phyloP scores from a whole-genome alignment of 2,113 vertebrate genomes.

The Struthidea cinerea region DNA sequence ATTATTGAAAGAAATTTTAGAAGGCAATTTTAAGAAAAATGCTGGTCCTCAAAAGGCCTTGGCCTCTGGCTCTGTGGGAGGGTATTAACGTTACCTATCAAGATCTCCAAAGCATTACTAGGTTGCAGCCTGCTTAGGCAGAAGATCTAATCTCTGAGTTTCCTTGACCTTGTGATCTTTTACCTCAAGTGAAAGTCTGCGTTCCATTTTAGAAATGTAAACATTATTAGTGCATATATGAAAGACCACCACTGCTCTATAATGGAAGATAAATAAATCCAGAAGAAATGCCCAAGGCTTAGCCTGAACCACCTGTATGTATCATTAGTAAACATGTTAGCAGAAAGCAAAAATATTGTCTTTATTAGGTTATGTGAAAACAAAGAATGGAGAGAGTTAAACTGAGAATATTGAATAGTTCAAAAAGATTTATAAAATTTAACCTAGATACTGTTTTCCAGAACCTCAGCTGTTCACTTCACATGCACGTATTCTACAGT shows the following conservation, averaged over 20 bases:
- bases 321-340: neutral
- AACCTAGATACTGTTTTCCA: neutral
- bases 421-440: neutral
- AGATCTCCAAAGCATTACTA: conserved; percentile 53
- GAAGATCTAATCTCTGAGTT: conserved; percentile 74
- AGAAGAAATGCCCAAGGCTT: conserved; percentile 61
- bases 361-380: neutral
- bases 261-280: conserved; percentile 72
- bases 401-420: neutral
- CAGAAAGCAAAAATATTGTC: neutral
- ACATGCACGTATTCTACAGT: neutral
- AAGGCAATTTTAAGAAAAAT: conserved; percentile 22
- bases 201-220: conserved; percentile 77
- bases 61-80: neutral
- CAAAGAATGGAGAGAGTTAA: neutral
- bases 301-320: conserved; percentile 6
- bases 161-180: conserved; percentile 70
- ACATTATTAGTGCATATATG: conserved; percentile 73
- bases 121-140: conserved; percentile 45
- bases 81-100: conserved; percentile 20
- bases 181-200: conserved; percentile 69
- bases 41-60: neutral
- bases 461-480: neutral
- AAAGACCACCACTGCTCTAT: conserved; percentile 70
- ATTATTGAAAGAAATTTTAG: conserved; percentile 10